Base-by-base conservation (phyloP, 2,888 invertebrate species). In the Rotaria sp. region DNA sequence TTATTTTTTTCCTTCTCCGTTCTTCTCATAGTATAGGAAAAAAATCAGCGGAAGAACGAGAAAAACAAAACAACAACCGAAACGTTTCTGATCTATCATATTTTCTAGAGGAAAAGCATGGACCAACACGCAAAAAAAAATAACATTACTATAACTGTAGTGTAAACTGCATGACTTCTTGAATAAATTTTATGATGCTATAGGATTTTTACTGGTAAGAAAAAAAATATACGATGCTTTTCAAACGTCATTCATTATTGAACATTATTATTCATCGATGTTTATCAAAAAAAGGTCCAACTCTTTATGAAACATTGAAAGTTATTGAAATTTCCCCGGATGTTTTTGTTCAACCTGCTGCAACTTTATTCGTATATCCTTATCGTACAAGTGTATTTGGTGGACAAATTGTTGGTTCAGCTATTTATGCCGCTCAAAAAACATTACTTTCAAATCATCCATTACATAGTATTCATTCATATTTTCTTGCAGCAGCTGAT, bases 361-460 rank as follows among this genome's bases (percentile, higher is more conserved):
- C 35, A 67, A 67, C 18, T 35, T 26, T 67, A 35, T 67, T 67
- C 15, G 67, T 67, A 15, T 67, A 67, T 67, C 67, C 67, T 21
- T 67, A 67, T 67, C 67, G 67, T 35, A 67, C 67, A 21, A 67
- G 67, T 67, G 67, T 67, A 67, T 67, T 67, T 26, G 67, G 67
- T 67, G 67, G 67, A 35, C 67, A 67, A 67, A 67, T 67, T 35
- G 35, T 67, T 67, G 67, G 67, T 21, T 67, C 67, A 8, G 67
- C 67, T 35, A 67, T 67, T 15, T 67, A 67, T 67, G 67, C 67
- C 35, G 67, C 35, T 35, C 67, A 67, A 18, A 15, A 21, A 67
- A 67, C 67, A 67, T 35, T 67, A 35, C 18, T 3, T 15, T 0
- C 18, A 67, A 30, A 67, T 67, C 35, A 35, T 67, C 67, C 67